phyloP scores from a whole-genome alignment of 2,113 vertebrate species.

The Colius striatus region DNA sequence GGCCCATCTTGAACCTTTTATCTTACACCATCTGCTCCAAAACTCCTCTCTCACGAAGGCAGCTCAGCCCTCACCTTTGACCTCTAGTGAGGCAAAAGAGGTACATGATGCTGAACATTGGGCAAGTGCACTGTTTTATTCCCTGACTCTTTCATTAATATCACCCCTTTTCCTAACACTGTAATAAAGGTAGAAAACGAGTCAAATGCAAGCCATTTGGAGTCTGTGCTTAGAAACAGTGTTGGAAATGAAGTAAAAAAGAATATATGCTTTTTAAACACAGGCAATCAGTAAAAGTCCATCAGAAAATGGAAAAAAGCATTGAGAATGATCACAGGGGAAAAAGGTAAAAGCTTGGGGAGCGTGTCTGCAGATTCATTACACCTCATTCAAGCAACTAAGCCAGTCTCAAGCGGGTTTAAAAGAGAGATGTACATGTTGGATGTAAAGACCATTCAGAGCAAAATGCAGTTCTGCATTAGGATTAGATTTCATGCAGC shows the following conservation, averaged over 20 bases:
- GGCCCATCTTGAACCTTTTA: background rate
- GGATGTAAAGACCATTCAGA: background rate
- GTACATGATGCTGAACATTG: background rate
- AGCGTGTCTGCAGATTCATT: background rate
- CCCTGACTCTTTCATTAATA: background rate
- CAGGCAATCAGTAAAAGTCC: background rate
- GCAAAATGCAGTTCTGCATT: background rate
- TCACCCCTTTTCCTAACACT: background rate
- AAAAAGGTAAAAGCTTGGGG: background rate
- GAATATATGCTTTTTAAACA: background rate
- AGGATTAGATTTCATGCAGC: background rate
- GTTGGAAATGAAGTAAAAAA: background rate
- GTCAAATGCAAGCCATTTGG: background rate
- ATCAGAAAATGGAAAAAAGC: background rate
- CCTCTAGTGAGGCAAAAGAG: background rate
- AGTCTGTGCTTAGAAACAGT: background rate
- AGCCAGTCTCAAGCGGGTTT: background rate
- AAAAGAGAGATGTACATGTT: background rate
- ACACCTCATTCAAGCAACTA: background rate
- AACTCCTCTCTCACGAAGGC: background rate
- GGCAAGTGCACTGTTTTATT: background rate
- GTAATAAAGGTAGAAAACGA: background rate
- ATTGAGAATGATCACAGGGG: background rate
- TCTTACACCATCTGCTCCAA: background rate
- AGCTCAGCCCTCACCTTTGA: background rate